These are phyloP conservation scores for Acanthoscelides obtectus DNA, from an alignment of 2,888 invertebrate species.

Conservation along the genomic window DNA sequence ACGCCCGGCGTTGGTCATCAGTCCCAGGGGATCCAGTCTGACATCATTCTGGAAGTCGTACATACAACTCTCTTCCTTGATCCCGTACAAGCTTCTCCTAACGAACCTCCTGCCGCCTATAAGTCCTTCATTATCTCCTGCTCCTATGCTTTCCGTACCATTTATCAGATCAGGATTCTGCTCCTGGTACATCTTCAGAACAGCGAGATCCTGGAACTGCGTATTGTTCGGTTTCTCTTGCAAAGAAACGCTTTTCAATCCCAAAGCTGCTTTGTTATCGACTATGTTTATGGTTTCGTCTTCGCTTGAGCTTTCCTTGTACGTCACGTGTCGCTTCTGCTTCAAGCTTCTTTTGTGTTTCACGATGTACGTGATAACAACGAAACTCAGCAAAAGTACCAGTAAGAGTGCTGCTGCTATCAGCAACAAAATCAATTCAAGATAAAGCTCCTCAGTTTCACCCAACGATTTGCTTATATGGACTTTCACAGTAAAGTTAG, in stretches of 20 bases:
- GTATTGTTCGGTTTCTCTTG: neutral
- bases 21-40: constrained; percentile 7
- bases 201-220: constrained; percentile 32
- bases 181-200: constrained; percentile 54
- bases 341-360: constrained; percentile 42
- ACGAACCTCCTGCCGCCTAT: neutral
- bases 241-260: constrained; percentile 3
- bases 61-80: constrained; percentile 46
- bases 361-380: constrained; percentile 61
- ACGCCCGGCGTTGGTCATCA: constrained; percentile 51
- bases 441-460: constrained; percentile 33
- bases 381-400: constrained; percentile 60
- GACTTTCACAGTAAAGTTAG: constrained; percentile 77
- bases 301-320: constrained; percentile 5
- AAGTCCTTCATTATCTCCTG: neutral
- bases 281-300: constrained; percentile 25
- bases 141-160: constrained; percentile 62
- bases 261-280: constrained; percentile 3
- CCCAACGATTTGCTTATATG: constrained; percentile 57
- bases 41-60: constrained; percentile 43
- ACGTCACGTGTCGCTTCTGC: neutral
- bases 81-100: constrained; percentile 12
- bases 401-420: constrained; percentile 63
- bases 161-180: constrained; percentile 78
- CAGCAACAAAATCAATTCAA: constrained; percentile 66